Conservation (phyloP, 2,113 vertebrate genomes). For the zebrafish (Danio rerio) region DNA sequence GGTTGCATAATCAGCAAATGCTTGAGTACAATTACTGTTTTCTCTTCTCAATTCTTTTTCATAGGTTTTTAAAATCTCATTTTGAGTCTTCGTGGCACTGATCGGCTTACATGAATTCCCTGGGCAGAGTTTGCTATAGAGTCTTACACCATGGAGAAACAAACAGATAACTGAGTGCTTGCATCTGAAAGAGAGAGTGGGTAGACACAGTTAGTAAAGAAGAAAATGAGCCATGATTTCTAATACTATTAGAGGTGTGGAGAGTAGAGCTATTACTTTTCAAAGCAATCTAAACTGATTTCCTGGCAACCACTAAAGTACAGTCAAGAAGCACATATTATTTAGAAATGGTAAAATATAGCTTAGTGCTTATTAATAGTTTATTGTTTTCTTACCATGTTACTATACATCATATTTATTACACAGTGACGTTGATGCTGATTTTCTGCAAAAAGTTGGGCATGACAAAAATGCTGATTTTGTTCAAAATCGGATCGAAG, state of each 20-base stretch:
- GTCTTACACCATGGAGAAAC: neutral
- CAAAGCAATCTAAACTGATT: conserved; percentile 11
- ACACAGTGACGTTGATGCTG: too few relatives aligned
- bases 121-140: conserved; percentile 12
- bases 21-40: neutral
- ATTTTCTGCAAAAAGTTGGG: too few relatives aligned
- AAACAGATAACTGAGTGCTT: neutral
- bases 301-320: neutral
- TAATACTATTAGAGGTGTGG: neutral
- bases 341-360: neutral
- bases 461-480: too few relatives aligned
- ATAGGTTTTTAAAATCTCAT: neutral
- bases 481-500: too few relatives aligned
- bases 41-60: neutral
- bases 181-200: neutral
- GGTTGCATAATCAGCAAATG: neutral
- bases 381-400: neutral
- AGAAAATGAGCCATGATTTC: conserved; percentile 4
- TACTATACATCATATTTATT: neutral
- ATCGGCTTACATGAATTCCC: neutral
- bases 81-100: neutral
- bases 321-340: neutral
- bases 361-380: too few relatives aligned
- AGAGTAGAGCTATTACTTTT: neutral
- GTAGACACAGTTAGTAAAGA: neutral